A percentile compares a stretch with the other conserved stretches of the same genome.
These are phyloP conservation scores for Dicrostonyx torquatus DNA, from an alignment of 2,797 vertebrate species.

Conservation along the genomic window DNA sequence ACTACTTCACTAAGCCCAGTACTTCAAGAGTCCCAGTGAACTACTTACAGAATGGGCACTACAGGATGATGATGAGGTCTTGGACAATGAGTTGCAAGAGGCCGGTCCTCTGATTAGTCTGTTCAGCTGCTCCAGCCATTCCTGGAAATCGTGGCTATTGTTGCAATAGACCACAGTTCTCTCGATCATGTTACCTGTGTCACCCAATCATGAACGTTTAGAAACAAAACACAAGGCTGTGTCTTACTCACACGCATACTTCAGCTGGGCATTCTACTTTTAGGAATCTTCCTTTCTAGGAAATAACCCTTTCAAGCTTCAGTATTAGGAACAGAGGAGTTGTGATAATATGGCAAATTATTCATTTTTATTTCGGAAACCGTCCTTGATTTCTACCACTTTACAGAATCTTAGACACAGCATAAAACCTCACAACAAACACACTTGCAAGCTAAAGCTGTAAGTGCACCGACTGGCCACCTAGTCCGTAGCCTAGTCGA, in stretches of 20 bases:
- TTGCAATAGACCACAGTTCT: constrained; percentile 92
- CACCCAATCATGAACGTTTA: constrained; percentile 35
- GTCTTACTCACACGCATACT: constrained; percentile 12
- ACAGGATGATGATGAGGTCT: constrained; percentile 87
- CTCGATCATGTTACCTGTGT: constrained; percentile 88
- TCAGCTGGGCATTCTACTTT: not conserved
- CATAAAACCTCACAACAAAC: constrained; percentile 19
- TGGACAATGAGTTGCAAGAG: constrained; percentile 89
- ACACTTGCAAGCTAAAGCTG: constrained; percentile 3
- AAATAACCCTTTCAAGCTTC: constrained; percentile 19
- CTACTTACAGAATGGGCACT: constrained; percentile 85
- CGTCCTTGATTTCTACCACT: constrained; percentile 13
- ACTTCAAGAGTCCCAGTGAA: not conserved
- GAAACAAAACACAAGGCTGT: constrained; percentile 52
- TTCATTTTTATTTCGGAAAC: constrained; percentile 18
- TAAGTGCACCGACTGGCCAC: not conserved
- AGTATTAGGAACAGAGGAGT: not conserved
- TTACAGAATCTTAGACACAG: not conserved
- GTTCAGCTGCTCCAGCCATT: constrained; percentile 96
- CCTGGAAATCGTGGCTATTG: constrained; percentile 92
- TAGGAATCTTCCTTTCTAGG: not conserved
- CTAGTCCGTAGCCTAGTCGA: not conserved
- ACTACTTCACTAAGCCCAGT: not conserved
- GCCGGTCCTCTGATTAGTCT: constrained; percentile 92
- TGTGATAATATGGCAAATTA: not conserved